phyloP scores from a whole-genome alignment of 2,797 vertebrate genomes.

The Dendrocincla fuliginosa region DNA sequence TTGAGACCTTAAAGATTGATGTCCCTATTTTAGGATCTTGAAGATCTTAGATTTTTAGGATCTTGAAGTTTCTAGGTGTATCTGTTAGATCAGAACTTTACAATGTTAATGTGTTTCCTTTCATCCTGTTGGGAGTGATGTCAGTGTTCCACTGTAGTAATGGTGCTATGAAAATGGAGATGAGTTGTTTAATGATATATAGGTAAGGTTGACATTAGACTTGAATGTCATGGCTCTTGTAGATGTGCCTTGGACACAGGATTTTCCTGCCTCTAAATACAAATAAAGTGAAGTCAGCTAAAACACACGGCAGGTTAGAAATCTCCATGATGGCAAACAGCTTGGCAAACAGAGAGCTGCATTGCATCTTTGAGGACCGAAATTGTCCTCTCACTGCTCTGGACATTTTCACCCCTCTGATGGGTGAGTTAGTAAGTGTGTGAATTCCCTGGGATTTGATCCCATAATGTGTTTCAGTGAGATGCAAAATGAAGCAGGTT shows the following conservation, averaged over 20 bases:
- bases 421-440: neutral
- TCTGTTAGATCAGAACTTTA: neutral
- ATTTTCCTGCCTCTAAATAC: neutral
- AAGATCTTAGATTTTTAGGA: neutral
- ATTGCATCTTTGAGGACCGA: neutral
- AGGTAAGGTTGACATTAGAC: neutral
- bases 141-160: neutral
- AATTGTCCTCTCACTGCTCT: neutral
- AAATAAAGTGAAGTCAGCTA: neutral
- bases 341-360: neutral
- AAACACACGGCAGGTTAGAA: neutral
- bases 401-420: neutral
- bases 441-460: neutral
- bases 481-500: neutral
- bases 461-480: accelerated
- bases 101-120: neutral
- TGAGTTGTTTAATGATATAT: neutral
- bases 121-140: neutral
- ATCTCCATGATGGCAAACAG: neutral
- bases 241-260: neutral
- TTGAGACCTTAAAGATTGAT: neutral
- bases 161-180: neutral
- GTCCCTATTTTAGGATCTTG: neutral
- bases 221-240: neutral
- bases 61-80: neutral